Evolutionary conservation across 2,888 invertebrate genomes (phyloP), one percentile per base, ranked within the genome.

Genomic region (Lithophane leautieri): DNA sequence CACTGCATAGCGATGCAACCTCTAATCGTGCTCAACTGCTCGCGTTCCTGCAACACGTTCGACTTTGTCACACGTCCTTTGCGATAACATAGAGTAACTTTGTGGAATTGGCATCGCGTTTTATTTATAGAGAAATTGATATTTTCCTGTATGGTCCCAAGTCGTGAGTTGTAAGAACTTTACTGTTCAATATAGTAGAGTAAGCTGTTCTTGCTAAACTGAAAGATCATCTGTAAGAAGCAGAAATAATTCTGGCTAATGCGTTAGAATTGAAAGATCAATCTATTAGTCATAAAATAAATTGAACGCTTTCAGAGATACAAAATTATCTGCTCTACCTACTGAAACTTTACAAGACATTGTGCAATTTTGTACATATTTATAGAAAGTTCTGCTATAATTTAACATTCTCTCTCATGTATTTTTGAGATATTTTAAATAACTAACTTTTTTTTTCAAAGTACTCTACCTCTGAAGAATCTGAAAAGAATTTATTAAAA

Each of bases 1-100:
- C 80, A 77, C 85, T 92, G 92, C 94, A 93, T 91, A 91, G 90
- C 92, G 90, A 92, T 93, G 92, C 94, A 91, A 88, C 91, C 90
- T 91, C 91, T 92, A 92, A 91, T 90, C 91, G 90, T 82, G 86
- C 89, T 88, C 87, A 82, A 91, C 90, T 82, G 86, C 89, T 88
- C 87, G 83, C 88, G 87, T 85, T 89, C 89, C 89, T 90, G 89
- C 89, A 86, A 87, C 86, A 84, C 81, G 84, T 86, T 82, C 82
- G 79, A 83, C 89, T 84, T 78, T 85, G 83, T 76, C 76, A 76
- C 79, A 78, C 87, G 70, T 82, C 76, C 81, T 78, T 81, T 75
- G 70, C 78, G 76, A 81, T 84, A 78, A 79, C 81, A 76, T 77
- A 79, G 69, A 83, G 60, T 67, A 70, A 76, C 73, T 78, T 70